Evolutionary conservation across 2,888 invertebrate genomes (phyloP).

Genomic region (Cryptus armator): DNA sequence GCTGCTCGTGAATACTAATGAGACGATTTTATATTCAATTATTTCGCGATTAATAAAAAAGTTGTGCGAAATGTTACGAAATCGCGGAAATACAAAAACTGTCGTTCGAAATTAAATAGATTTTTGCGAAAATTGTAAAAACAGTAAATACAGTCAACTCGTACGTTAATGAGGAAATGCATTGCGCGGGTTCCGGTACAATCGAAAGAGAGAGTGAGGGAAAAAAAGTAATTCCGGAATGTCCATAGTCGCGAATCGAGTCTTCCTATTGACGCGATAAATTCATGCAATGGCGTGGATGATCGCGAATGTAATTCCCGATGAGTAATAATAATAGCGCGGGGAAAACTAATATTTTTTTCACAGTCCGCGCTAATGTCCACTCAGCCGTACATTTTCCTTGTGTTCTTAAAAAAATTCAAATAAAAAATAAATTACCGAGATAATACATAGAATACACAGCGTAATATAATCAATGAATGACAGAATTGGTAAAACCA

Average conservation of each 20-base stretch:
- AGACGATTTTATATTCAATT: no score
- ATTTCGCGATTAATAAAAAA: no score
- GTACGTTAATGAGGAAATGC: not conserved
- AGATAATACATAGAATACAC: no score
- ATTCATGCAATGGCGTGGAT: not conserved
- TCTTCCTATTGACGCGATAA: not conserved
- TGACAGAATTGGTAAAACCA: no score
- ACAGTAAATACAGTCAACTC: not conserved
- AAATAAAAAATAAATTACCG: no score
- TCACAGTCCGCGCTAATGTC: no score
- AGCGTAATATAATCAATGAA: no score
- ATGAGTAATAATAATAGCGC: slow-evolving; percentile 10
- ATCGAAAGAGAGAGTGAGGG: not conserved
- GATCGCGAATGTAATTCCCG: not conserved
- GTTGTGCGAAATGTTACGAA: not conserved
- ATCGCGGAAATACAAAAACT: slow-evolving; percentile 9
- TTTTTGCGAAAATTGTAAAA: not conserved
- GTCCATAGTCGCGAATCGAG: not conserved
- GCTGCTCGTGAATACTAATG: no score
- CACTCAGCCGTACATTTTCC: no score
- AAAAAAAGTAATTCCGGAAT: slow-evolving; percentile 19
- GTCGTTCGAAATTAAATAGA: not conserved
- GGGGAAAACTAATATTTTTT: not conserved
- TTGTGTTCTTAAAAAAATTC: no score
- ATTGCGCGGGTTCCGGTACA: not conserved